Evolutionary conservation across 1,140 invertebrate genomes (phyloP), one percentile per base, ranked within the genome.

Genomic region (Melipona quadrifasciata): DNA sequence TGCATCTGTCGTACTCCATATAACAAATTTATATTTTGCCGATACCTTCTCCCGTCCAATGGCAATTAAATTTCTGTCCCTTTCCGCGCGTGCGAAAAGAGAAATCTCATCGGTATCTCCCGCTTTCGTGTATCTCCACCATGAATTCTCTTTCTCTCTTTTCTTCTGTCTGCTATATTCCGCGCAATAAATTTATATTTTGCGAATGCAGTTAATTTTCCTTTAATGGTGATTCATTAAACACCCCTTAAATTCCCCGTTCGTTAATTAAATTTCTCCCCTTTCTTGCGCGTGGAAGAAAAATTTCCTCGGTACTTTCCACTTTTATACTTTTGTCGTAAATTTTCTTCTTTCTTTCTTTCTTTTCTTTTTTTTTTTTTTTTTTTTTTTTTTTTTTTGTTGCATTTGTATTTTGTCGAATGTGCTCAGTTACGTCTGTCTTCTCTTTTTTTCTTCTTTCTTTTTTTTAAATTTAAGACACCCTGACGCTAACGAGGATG

Each of bases 181-280:
- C 39, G 39, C 39, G 39, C 6, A 47, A 47, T 47, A 47, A 47
- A 47, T 47, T 47, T 47, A 47, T 47, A 47, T 47, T 47, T 47
- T 47, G 39, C 8, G 39, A 6, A 8, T 47, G 39, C 39, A 47
- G 39, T 47, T 47, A 47, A 47, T 47, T 47, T 47, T 6, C 16
- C 53, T 65, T 79, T 61, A 51, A 70, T 27, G 64, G 19, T 19
- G 17, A 57, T 17, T 57, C 55, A 57, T 19, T 19, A 21, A 19
- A 57, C 17, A 57, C 0, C 51, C 71, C n/a, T 21, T 34, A 16
- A n/a, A 14, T 53, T 72, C 1, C 51, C 8, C 19, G 64, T 61
- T 51, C 39, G 75, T 74, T 74, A 74, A 74, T 74, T 74, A 75
- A 75, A 75, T 75, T 75, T 58, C 53, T 57, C 19, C 58, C 10